Percentiles rank a stretch among this genome's conserved stretches.
phyloP scores from a whole-genome alignment of 2,888 invertebrate genomes.

The Chrysolina americana region DNA sequence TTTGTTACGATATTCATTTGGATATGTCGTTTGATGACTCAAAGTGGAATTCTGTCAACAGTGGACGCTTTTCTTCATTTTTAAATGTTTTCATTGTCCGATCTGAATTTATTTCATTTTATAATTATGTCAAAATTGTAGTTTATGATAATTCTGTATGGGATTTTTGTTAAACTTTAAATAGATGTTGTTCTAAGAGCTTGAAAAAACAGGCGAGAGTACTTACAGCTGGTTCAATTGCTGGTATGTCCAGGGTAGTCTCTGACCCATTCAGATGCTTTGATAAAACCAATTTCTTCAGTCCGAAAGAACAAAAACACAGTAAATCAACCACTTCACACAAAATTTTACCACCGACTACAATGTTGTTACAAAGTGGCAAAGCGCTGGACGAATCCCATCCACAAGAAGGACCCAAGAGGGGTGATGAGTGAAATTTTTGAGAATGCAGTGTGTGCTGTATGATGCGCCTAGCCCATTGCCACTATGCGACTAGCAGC shows the following conservation, averaged over 20 bases:
- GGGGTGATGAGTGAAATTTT: background rate
- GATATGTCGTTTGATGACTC: too few species aligned
- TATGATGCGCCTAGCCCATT: slow-evolving; percentile 50
- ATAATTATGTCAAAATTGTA: too few species aligned
- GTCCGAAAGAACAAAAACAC: slow-evolving; percentile 5
- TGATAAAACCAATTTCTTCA: background rate
- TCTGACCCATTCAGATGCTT: background rate
- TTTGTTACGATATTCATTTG: too few species aligned
- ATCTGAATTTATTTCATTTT: too few species aligned
- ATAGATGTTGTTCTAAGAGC: background rate
- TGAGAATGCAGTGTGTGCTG: too few species aligned
- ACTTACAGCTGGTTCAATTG: background rate
- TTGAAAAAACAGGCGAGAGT: background rate
- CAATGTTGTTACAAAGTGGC: slow-evolving; percentile 9
- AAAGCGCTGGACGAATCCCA: background rate
- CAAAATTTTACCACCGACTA: background rate
- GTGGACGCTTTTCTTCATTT: too few species aligned
- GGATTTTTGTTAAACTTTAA: background rate
- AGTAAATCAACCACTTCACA: slow-evolving; percentile 3
- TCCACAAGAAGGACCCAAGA: background rate
- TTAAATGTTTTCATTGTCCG: too few species aligned
- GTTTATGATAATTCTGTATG: too few species aligned
- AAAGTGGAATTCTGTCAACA: too few species aligned
- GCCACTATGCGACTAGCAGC: slow-evolving; percentile 60
- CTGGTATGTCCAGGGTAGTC: background rate